phyloP scores from a whole-genome alignment of 2,888 invertebrate species.

The Drosophila engyochracea region DNA sequence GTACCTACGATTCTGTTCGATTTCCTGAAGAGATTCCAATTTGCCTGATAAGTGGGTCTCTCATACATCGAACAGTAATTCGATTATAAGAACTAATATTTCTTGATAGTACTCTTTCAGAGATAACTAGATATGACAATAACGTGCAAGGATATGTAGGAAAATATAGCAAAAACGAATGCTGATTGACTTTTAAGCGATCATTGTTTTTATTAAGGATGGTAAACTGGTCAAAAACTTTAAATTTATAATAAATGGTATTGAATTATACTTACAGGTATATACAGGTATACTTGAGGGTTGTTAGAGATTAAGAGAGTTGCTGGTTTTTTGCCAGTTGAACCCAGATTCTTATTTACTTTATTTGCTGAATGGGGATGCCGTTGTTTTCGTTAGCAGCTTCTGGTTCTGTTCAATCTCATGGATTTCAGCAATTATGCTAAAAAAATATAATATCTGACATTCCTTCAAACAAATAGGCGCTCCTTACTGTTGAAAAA shows the following conservation, averaged over 20 bases:
- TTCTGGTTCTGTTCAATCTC: background rate
- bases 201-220: background rate
- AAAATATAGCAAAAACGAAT: background rate
- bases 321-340: background rate
- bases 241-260: background rate
- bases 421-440: background rate
- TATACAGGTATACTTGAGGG: too few species aligned
- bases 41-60: slow-evolving; percentile 1
- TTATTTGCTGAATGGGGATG: background rate
- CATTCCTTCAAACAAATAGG: background rate
- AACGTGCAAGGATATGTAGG: background rate
- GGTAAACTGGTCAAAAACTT: background rate
- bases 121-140: background rate
- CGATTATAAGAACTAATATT: background rate
- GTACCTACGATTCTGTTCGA: background rate
- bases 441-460: background rate
- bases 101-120: background rate
- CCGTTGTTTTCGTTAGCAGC: background rate
- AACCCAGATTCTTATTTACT: background rate
- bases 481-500: background rate
- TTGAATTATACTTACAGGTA: too few species aligned
- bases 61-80: background rate
- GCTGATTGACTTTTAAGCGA: background rate
- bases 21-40: background rate
- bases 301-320: background rate